Percentiles rank a stretch among this genome's conserved stretches.
Conservation (phyloP, 2,113 vertebrate genomes). For the Pongo pygmaeus region DNA sequence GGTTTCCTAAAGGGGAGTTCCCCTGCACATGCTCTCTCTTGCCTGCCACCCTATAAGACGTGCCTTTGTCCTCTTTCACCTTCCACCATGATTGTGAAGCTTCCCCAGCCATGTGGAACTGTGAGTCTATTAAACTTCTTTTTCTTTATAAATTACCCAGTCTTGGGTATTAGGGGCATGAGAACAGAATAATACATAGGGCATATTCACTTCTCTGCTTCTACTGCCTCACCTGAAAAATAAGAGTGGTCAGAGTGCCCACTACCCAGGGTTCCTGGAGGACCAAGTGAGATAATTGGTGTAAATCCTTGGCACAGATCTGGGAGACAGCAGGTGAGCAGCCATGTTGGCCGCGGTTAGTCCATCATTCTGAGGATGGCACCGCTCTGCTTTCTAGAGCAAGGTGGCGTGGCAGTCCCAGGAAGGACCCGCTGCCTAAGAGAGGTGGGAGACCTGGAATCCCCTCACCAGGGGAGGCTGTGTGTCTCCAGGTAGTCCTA, state of each 20-base stretch:
- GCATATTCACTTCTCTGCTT: not conserved
- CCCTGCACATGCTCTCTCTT: too few relatives aligned
- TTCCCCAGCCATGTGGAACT: too few relatives aligned
- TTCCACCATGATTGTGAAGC: too few relatives aligned
- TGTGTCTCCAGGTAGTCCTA: not conserved
- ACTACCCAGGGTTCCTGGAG: not conserved
- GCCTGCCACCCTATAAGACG: too few relatives aligned
- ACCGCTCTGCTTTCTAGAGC: not conserved
- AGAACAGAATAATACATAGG: not conserved
- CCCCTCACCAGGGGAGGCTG: accelerated
- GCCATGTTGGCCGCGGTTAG: not conserved
- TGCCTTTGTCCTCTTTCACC: too few relatives aligned
- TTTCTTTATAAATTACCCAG: too few relatives aligned
- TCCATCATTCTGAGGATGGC: not conserved
- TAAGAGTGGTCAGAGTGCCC: not conserved
- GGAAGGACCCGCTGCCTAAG: not conserved
- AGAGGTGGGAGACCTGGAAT: not conserved
- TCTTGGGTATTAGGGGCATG: too few relatives aligned
- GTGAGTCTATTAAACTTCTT: too few relatives aligned
- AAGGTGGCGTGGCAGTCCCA: not conserved
- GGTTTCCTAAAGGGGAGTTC: too few relatives aligned
- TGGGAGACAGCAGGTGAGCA: too few relatives aligned
- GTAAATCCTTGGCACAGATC: not conserved
- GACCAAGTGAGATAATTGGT: not conserved
- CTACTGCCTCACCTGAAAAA: not conserved